Evolutionary conservation across 1,140 invertebrate species (phyloP).

Genomic region (Papilio polytes): DNA sequence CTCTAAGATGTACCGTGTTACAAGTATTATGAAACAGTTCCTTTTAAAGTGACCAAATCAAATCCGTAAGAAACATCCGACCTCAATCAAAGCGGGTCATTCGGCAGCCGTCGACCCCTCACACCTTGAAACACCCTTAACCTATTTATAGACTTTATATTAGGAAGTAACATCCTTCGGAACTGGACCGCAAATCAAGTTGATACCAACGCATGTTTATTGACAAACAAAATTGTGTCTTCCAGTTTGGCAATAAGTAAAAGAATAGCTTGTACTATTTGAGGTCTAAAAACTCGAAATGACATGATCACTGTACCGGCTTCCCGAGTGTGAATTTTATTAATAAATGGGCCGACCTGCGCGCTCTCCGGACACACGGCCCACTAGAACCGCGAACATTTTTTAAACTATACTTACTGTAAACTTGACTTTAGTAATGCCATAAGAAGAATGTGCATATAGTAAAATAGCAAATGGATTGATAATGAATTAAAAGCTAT

Average conservation of each 20-base stretch:
- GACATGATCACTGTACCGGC: constrained; percentile 44
- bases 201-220: neutral
- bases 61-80: constrained; percentile 13
- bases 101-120: constrained; percentile 12
- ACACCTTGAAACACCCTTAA: constrained; percentile 37
- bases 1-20: neutral
- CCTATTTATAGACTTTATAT: constrained; percentile 37
- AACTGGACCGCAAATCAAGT: constrained; percentile 10
- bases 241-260: neutral
- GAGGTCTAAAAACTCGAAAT: neutral
- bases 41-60: neutral
- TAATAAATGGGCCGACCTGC: constrained; percentile 74
- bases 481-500: too few species aligned
- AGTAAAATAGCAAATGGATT: too few species aligned
- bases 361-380: constrained; percentile 53
- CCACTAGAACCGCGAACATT: constrained; percentile 26
- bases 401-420: too few species aligned
- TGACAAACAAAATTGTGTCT: neutral
- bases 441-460: too few species aligned
- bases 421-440: too few species aligned
- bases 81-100: neutral
- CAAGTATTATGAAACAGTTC: neutral
- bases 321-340: constrained; percentile 69
- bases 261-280: constrained; percentile 11
- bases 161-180: constrained; percentile 39